Evolutionary conservation across 2,888 invertebrate genomes (phyloP).

Genomic region (Norana najaformis): DNA sequence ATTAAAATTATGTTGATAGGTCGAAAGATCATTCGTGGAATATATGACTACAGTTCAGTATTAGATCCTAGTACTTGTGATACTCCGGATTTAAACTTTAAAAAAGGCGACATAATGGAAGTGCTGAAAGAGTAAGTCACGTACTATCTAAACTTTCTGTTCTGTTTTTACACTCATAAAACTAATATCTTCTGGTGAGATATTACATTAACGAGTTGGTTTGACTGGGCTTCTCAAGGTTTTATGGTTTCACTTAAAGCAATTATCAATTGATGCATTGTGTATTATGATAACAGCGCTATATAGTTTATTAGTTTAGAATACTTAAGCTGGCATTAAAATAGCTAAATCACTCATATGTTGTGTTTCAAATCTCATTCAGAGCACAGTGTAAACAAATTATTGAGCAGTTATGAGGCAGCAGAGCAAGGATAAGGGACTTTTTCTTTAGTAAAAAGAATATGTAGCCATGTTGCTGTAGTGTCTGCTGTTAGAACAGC

Average conservation of each 20-base stretch:
- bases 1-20: constrained; percentile 14
- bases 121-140: constrained; percentile 37
- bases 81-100: constrained; percentile 86
- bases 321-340: neutral
- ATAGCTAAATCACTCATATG: too few relatives aligned
- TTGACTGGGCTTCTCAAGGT: neutral
- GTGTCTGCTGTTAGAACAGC: neutral
- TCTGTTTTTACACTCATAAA: neutral
- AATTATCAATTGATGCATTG: neutral
- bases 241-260: neutral
- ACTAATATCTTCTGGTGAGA: neutral
- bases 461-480: too few relatives aligned
- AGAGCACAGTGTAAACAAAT: too few relatives aligned
- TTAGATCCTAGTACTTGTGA: constrained; percentile 72
- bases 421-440: neutral
- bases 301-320: neutral
- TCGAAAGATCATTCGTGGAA: constrained; percentile 36
- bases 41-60: constrained; percentile 34
- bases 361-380: too few relatives aligned
- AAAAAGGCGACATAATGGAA: constrained; percentile 89
- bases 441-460: neutral
- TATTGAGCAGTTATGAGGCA: neutral
- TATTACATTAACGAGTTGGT: neutral
- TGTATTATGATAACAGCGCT: neutral
- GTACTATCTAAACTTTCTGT: neutral